Evolutionary conservation across 2,888 invertebrate species (phyloP).

Genomic region (Acrobasis suavella): DNA sequence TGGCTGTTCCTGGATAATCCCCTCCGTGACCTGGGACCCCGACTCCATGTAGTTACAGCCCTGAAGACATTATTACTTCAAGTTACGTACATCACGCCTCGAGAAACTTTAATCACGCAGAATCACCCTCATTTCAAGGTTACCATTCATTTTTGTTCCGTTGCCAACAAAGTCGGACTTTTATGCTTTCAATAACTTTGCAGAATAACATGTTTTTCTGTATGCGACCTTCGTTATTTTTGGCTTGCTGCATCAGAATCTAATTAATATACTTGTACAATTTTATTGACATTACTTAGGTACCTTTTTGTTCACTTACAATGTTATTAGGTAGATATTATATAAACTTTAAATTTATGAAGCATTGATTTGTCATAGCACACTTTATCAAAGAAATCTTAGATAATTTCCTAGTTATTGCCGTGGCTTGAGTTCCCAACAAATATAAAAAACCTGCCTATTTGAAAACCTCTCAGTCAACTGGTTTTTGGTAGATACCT

Average conservation of each 20-base stretch:
- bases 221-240: neutral
- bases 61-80: slow-evolving; percentile 12
- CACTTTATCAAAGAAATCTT: neutral
- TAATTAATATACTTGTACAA: neutral
- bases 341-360: no score
- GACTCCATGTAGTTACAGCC: slow-evolving; percentile 59
- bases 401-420: no score
- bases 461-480: no score
- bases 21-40: slow-evolving; percentile 71
- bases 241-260: neutral
- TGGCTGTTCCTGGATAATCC: slow-evolving; percentile 72
- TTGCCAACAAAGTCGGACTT: slow-evolving; percentile 22
- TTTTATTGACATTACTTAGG: neutral
- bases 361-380: neutral
- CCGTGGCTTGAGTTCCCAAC: no score
- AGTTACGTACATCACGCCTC: slow-evolving; percentile 27
- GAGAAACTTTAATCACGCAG: slow-evolving; percentile 43
- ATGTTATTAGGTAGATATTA: neutral
- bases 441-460: no score
- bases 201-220: neutral
- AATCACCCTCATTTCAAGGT: slow-evolving; percentile 48
- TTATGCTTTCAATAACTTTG: slow-evolving; percentile 4
- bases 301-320: neutral
- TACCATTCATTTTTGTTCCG: slow-evolving; percentile 46
- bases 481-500: no score